Evolutionary conservation across 2,113 vertebrate species (phyloP), one percentile per base, ranked within the genome.

Genomic region (Regulus satrapa): DNA sequence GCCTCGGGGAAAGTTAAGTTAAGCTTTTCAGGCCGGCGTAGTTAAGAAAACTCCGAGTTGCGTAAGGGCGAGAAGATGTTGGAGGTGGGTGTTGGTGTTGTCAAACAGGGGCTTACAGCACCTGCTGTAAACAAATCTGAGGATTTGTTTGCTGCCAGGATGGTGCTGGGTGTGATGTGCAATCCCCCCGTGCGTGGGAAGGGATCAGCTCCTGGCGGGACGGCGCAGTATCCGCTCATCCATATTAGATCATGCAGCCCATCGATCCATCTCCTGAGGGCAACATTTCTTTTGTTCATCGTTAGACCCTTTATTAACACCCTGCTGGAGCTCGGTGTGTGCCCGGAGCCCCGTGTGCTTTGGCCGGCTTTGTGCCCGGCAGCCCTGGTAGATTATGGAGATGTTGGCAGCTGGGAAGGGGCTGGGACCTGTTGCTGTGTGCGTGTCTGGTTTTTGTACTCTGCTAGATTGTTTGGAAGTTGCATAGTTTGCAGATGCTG

Each of bases 261-360:
- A 38, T 81, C 28, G 5, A 46, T 73, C 36, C 5, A 2, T 91
- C 67, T 83, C 94, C 95, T 8, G 62, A 88, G 85, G 82, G 85
- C 66, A 49, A 58, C 55, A 15, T 52, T 89, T 62, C 88, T 88
- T 92, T 96, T 95, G 89, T 96, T 92, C 59, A 2, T 49, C 52
- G 49, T 54, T 69, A 87, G 89, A 66, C 62, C 64, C 64, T 66
- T 97, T 92, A 89, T 85, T 94, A 81, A 91, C 82, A 46, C 63
- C 14, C 91, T 76, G 85, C 69, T 90, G 89, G 73, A 90, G 88
- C 74, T 20, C 1, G 41, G 72, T 48, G 92, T 86, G 95, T 83
- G 89, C 82, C 81, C 10, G 83, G 79, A 28, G 14, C 69, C 67
- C 67, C 34, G 6, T 3, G 66, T 56, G 73, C 82, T 73, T 77